phyloP scores from a whole-genome alignment of 1,140 invertebrate species.

The Diabrotica undecimpunctata region DNA sequence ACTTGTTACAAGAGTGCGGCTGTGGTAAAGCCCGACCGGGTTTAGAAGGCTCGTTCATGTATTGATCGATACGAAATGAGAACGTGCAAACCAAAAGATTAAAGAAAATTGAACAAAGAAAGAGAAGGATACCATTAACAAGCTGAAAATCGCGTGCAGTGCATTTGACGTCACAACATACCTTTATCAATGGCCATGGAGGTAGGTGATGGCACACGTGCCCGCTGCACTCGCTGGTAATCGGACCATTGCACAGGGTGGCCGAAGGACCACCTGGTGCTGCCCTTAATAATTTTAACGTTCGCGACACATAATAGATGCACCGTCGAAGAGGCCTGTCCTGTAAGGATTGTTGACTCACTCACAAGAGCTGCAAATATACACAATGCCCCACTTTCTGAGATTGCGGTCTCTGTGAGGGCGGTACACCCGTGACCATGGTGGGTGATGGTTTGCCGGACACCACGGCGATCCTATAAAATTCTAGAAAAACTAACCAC shows the following conservation, averaged over 20 bases:
- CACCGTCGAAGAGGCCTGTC: conserved; percentile 7
- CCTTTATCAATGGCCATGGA: conserved; percentile 49
- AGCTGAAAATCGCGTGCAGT: conserved; percentile 9
- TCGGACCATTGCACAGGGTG: conserved; percentile 13
- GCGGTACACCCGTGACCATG: conserved; percentile 19
- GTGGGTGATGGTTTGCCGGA: background rate
- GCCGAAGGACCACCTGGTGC: conserved; percentile 6
- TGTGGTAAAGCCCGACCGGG: conserved; percentile 11
- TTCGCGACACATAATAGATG: conserved; percentile 7
- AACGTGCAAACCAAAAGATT: background rate
- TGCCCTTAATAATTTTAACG: background rate
- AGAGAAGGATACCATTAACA: background rate
- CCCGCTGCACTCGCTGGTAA: conserved; percentile 28
- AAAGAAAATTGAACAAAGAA: background rate
- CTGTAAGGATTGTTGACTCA: conserved; percentile 11
- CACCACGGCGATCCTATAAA: conserved; percentile 2
- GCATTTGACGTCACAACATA: conserved; percentile 39
- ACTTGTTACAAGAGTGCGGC: conserved; percentile 16
- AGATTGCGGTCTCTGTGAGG: background rate
- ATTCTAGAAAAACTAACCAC: conserved; percentile 11
- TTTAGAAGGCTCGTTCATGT: conserved; percentile 14
- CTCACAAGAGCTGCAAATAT: conserved; percentile 15
- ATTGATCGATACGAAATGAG: conserved; percentile 10
- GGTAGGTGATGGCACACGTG: conserved; percentile 44
- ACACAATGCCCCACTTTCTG: conserved; percentile 14